A percentile compares a stretch with the other conserved stretches of the same genome.
These are phyloP conservation scores for Riptortus pedestris DNA, from an alignment of 1,140 invertebrate genomes.

Conservation along the genomic window DNA sequence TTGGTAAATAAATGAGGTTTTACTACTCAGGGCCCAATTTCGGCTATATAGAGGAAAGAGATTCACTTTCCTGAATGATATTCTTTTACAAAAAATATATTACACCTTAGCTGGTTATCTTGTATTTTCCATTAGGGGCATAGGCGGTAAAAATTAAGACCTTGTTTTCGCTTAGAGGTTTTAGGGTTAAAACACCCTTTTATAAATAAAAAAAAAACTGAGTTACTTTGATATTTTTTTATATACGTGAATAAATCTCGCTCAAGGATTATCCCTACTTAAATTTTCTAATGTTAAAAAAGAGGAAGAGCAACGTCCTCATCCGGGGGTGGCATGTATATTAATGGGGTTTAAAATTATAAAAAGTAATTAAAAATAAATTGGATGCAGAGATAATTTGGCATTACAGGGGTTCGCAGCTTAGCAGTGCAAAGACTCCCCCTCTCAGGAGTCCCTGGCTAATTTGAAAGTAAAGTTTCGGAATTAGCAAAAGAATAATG, in stretches of 20 bases:
- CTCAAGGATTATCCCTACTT: not conserved
- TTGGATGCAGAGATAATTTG: constrained; percentile 16
- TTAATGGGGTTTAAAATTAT: constrained; percentile 18
- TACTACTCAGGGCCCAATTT: too few species aligned
- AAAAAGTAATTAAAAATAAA: constrained; percentile 18
- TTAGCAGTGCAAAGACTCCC: constrained; percentile 7
- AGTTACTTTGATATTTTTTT: not conserved
- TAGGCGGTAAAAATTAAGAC: too few species aligned
- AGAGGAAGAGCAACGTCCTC: not conserved
- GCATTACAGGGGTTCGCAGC: constrained; percentile 14
- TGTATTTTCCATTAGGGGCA: not conserved
- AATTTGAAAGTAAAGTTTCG: constrained; percentile 16
- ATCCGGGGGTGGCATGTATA: not conserved
- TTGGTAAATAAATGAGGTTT: too few species aligned
- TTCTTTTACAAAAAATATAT: too few species aligned
- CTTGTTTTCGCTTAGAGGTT: too few species aligned
- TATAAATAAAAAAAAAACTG: not conserved
- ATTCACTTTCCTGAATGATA: too few species aligned
- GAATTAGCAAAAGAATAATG: constrained; percentile 11
- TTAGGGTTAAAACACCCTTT: not conserved
- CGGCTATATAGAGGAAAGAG: too few species aligned
- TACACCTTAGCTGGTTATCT: too few species aligned
- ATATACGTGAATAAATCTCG: not conserved
- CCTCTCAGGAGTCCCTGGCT: not conserved
- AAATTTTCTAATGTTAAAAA: not conserved